Evolutionary conservation across 2,113 vertebrate species (phyloP), one percentile per base, ranked within the genome.

Genomic region (Rhinoptilus africanus): DNA sequence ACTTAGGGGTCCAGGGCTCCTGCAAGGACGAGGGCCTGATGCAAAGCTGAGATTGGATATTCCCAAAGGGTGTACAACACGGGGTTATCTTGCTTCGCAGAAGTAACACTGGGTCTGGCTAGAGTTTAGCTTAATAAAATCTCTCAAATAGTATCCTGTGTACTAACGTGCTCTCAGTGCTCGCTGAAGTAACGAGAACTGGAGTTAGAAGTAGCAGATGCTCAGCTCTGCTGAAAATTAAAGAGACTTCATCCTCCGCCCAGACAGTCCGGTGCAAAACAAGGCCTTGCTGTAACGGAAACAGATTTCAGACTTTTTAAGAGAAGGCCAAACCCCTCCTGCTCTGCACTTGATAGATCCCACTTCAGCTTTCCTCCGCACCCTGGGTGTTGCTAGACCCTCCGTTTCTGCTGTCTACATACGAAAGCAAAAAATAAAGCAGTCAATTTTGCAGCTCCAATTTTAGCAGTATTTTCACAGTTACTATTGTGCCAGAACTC

Each of bases 391-490:
- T 41, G 85, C 88, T 19, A 94, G 88, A 96, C 96, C 92, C 93
- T 94, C 67, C 0, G 0, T 66, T 77, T 92, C 77, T 91, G 79
- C 57, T 94, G 83, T 93, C 84, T 82, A 73, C 66, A 82, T 41
- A 68, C 51, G 86, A 79, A 28, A 87, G 94, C 10, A 78, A 95
- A 96, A 98, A 97, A 97, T 96, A 91, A 96, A 97, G 82, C 88
- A 96, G 88, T 82, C 37, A 27, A 48, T 79, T 89, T 74, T 95
- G 82, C 90, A 67, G 92, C 79, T 80, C 96, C 96, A 97, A 96
- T 97, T 97, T 98, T 97, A 98, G 97, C 91, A 77, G 50, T 54
- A 74, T 95, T 95, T 95, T 97, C 96, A 92, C 93, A 97, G 88
- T 86, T 96, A 68, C 96, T 80, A 88, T 98, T 98, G 93, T 97